Conservation (phyloP, 1,140 invertebrate genomes). For the Trichomalopsis sarcophagae region DNA sequence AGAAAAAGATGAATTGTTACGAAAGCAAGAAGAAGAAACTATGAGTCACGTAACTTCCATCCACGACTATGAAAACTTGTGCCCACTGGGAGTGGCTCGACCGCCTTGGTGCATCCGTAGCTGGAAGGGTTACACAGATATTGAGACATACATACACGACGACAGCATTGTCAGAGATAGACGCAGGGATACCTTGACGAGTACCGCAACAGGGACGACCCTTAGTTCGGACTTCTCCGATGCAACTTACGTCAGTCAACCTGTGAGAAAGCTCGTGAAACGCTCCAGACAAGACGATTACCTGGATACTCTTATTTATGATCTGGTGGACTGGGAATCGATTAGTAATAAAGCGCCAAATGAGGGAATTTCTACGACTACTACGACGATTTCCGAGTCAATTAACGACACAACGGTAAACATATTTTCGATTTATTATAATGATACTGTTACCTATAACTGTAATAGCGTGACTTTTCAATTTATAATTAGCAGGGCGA, state of each 20-base stretch:
- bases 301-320: slow-evolving; percentile 75
- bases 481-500: slow-evolving; percentile 44
- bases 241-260: slow-evolving; percentile 71
- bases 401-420: slow-evolving; percentile 59
- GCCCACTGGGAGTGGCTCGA: slow-evolving; percentile 79
- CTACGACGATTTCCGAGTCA: slow-evolving; percentile 23
- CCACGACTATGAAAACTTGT: slow-evolving; percentile 83
- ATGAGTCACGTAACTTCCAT: slow-evolving; percentile 79
- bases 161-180: slow-evolving; percentile 78
- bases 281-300: slow-evolving; percentile 76
- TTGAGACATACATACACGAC: slow-evolving; percentile 80
- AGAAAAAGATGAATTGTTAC: slow-evolving; percentile 53
- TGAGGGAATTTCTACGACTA: slow-evolving; percentile 41
- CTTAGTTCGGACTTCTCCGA: slow-evolving; percentile 68
- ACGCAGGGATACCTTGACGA: slow-evolving; percentile 77
- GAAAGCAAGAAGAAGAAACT: slow-evolving; percentile 70
- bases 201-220: slow-evolving; percentile 68
- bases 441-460: neutral
- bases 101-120: slow-evolving; percentile 81
- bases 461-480: neutral
- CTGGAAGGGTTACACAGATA: slow-evolving; percentile 80
- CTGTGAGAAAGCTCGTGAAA: slow-evolving; percentile 66
- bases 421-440: neutral
- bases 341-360: slow-evolving; percentile 51
- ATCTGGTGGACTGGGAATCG: slow-evolving; percentile 69